Base-by-base conservation (phyloP, 2,888 invertebrate species). In the Torymus tubicola region DNA sequence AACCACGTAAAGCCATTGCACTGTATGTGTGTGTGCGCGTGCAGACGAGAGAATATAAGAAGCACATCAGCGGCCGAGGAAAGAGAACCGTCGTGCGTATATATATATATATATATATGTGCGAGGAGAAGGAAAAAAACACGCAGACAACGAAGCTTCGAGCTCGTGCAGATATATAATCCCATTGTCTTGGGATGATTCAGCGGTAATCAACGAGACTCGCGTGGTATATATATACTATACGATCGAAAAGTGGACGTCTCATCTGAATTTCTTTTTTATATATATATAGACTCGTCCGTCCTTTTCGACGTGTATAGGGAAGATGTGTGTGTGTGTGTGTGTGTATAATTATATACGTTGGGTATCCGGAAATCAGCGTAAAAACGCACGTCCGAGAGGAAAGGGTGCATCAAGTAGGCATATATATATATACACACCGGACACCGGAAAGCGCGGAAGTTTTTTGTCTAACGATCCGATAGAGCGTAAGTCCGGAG, bases 111-210 rank as follows among this genome's bases (percentile, higher is more conserved):
- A n/a, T n/a, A n/a, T n/a, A n/a, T n/a, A n/a, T n/a, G n/a, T n/a
- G n/a, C 42, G 8, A 31, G 24, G 53, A 21, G 2, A 53, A 52
- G 12, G 53, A 63, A n/a, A 16, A 60, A 61, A 14, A 60, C 42
- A 16, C 12, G 13, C 10, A 57, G 18, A 52, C 21, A 50, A 60
- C 58, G 12, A n/a, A 69, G 69, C 14, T 12, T 18, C 4, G 42
- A 58, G 24, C 16, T 16, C 24, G n/a, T 18, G 52, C 12, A 68
- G 13, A 68, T 21, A 61, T 42, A 71, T 68, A n/a, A n/a, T n/a
- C 68, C 74, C 24, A 75, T 75, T 75, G 75, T 75, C 65, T 65
- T 11, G 11, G 55, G 16, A 18, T 74, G 73, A 74, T 74, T 74
- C 73, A 65, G 65, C 57, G 65, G 12, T 24, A 73, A 55, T 55